These are phyloP conservation scores for Micoletzkya japonica DNA, from an alignment of 2,888 invertebrate species.

Conservation along the genomic window DNA sequence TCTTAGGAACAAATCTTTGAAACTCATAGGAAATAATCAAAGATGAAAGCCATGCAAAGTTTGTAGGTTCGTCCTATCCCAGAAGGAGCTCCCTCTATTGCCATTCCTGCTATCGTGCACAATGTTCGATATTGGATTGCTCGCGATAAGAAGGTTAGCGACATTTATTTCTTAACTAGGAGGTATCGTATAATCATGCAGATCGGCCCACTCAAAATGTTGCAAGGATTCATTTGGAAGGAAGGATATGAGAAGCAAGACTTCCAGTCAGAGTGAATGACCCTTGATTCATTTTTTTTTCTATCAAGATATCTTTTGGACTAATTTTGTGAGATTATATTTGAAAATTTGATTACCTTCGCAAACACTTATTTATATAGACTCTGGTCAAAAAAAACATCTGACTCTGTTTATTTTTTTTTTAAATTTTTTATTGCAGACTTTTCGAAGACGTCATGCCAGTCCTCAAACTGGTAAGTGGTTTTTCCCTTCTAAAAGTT, in stretches of 20 bases:
- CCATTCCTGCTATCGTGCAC: constrained; percentile 6
- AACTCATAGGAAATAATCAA: background rate
- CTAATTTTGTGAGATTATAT: too few species aligned
- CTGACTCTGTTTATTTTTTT: background rate
- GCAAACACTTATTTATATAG: too few species aligned
- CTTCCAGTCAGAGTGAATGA: constrained; percentile 7
- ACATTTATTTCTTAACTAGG: background rate
- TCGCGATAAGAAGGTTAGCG: constrained; percentile 1
- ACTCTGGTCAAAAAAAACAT: too few species aligned
- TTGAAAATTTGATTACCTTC: too few species aligned
- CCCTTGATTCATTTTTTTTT: too few species aligned
- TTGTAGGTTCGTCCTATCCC: constrained; percentile 6
- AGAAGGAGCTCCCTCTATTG: background rate
- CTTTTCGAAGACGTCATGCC: constrained; percentile 21
- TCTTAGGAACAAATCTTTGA: background rate
- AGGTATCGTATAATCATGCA: background rate
- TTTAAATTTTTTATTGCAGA: background rate
- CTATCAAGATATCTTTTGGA: too few species aligned
- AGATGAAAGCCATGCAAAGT: background rate
- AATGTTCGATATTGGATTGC: constrained; percentile 21
- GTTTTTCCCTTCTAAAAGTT: background rate
- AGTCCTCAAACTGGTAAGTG: constrained; percentile 1
- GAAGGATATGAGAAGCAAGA: constrained; percentile 20
- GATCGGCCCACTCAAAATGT: constrained; percentile 13
- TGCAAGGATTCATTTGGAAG: constrained; percentile 27